Conservation (phyloP, 1,140 invertebrate species). For the Solenopsis invicta region DNA sequence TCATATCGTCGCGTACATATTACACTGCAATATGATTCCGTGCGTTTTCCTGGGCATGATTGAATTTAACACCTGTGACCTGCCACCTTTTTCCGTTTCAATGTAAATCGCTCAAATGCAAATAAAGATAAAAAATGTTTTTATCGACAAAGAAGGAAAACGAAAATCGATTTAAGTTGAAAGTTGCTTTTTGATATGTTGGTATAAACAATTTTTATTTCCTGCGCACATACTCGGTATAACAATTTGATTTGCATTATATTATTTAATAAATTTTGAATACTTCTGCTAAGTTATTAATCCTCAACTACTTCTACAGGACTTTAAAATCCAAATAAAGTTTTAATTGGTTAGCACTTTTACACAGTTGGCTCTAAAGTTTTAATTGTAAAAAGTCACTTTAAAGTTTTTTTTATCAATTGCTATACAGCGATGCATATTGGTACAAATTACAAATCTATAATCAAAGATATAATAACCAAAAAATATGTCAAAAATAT, state of each 20-base stretch:
- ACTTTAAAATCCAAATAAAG: no score
- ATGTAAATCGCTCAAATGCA: constrained; percentile 5
- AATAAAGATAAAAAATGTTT: constrained; percentile 29
- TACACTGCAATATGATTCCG: background rate
- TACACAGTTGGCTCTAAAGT: no score
- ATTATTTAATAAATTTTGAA: background rate
- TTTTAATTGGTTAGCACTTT: no score
- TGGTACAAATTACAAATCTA: no score
- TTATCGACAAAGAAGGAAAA: background rate
- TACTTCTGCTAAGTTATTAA: no score
- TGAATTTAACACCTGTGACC: constrained; percentile 38
- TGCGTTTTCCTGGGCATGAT: background rate
- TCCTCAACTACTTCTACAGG: no score
- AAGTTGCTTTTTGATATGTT: background rate
- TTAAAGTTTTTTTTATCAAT: no score
- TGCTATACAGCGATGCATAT: no score
- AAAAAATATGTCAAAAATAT: no score
- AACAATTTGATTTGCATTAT: background rate
- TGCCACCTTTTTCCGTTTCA: background rate
- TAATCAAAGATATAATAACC: no score
- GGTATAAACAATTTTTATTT: background rate
- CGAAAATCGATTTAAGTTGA: background rate
- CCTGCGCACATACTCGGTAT: background rate
- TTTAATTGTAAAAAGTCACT: no score
- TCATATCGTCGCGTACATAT: background rate